Evolutionary conservation across 2,797 vertebrate species (phyloP).

Genomic region (Eutrigla gurnardus): DNA sequence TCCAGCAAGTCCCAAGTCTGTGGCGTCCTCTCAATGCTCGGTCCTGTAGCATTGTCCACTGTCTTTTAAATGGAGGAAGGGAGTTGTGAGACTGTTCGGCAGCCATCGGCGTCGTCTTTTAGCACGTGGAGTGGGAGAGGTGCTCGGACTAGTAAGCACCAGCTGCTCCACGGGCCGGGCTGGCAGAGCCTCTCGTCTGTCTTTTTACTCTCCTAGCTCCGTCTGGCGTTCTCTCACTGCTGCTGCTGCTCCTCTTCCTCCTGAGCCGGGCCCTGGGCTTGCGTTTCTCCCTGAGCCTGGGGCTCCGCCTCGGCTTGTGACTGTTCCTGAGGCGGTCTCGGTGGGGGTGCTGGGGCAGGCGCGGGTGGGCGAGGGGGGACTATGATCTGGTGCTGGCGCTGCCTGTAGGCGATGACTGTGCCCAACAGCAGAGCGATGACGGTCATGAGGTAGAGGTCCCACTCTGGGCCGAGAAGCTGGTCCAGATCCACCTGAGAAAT

Average conservation of each 20-base stretch:
- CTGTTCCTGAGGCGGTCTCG: constrained; percentile 65
- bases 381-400: constrained; percentile 94
- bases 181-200: constrained; percentile 47
- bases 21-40: constrained; percentile 26
- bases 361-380: constrained; percentile 71
- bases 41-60: constrained; percentile 39
- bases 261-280: constrained; percentile 41
- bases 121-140: constrained; percentile 27
- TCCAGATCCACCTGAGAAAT: constrained; percentile 94
- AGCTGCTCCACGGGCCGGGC: constrained; percentile 35
- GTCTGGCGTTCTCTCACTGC: constrained; percentile 60
- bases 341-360: constrained; percentile 53
- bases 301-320: constrained; percentile 46
- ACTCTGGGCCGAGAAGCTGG: constrained; percentile 96
- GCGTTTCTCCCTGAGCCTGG: constrained; percentile 50
- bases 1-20: constrained; percentile 57
- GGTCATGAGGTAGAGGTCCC: constrained; percentile 99
- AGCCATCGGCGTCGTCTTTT: constrained; percentile 35
- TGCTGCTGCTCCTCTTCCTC: constrained; percentile 56
- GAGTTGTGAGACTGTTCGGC: constrained; percentile 50
- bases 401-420: constrained; percentile 96
- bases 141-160: constrained; percentile 36
- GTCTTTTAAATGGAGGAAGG: constrained; percentile 48
- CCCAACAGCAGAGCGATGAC: constrained; percentile 95
- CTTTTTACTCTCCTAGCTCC: constrained; percentile 46